These are phyloP conservation scores for Paratrypauchen microcephalus DNA, from an alignment of 2,797 vertebrate genomes.

Conservation along the genomic window DNA sequence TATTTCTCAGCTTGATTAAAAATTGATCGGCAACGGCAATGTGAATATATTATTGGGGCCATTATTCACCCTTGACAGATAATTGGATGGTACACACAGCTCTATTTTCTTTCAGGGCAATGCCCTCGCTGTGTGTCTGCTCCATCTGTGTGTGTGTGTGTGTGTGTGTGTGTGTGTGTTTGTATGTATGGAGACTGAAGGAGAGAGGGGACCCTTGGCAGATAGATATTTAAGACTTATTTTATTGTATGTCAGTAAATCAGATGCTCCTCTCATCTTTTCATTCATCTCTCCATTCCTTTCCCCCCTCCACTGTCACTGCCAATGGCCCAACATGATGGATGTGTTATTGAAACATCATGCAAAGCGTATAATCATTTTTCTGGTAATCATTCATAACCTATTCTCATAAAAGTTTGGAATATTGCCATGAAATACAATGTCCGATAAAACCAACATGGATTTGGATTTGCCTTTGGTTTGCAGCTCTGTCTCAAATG, in stretches of 20 bases:
- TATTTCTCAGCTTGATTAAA: slow-evolving; percentile 99
- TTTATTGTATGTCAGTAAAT: slow-evolving; percentile 57
- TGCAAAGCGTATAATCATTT: slow-evolving; percentile 65
- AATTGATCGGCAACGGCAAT: slow-evolving; percentile 99
- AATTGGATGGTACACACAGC: slow-evolving; percentile 96
- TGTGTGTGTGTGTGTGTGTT: slow-evolving; percentile 20
- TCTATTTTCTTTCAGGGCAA: slow-evolving; percentile 97
- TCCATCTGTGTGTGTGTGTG: slow-evolving; percentile 18
- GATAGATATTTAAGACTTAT: slow-evolving; percentile 57
- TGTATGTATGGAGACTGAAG: slow-evolving; percentile 21
- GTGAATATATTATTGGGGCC: slow-evolving; percentile 99
- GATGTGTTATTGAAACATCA: slow-evolving; percentile 67
- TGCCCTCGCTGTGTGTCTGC: slow-evolving; percentile 74
- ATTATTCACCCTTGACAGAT: slow-evolving; percentile 99
- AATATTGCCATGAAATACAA: slow-evolving; percentile 59
- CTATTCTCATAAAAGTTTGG: slow-evolving; percentile 63
- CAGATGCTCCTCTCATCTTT: slow-evolving; percentile 44
- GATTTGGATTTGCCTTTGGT: slow-evolving; percentile 69
- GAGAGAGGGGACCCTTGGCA: slow-evolving; percentile 35
- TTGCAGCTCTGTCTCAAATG: slow-evolving; percentile 58
- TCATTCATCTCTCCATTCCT: slow-evolving; percentile 47
- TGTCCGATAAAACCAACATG: slow-evolving; percentile 68
- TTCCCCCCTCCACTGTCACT: slow-evolving; percentile 39
- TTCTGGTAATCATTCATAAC: slow-evolving; percentile 66
- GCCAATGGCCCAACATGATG: slow-evolving; percentile 48